These are phyloP conservation scores for Aquatica leii DNA, from an alignment of 2,888 invertebrate genomes.

Conservation along the genomic window DNA sequence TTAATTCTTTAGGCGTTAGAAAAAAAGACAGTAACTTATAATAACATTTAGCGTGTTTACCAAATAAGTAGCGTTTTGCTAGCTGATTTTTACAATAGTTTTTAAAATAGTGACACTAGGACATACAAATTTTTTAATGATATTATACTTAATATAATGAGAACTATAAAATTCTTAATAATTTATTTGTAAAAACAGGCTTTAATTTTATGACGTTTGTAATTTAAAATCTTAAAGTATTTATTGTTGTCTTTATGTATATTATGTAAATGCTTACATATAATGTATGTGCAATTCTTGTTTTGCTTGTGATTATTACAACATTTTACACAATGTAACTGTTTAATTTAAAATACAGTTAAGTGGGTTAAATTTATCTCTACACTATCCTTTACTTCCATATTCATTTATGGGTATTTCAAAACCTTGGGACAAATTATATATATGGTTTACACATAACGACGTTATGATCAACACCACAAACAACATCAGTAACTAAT, in stretches of 20 bases:
- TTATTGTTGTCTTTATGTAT: constrained; percentile 38
- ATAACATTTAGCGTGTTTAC: no score
- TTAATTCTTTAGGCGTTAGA: constrained; percentile 15
- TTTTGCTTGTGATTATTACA: constrained; percentile 35
- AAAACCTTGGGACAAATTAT: no score
- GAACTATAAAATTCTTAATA: constrained; percentile 18
- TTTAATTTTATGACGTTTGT: constrained; percentile 23
- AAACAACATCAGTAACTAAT: constrained; percentile 74
- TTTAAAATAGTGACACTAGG: constrained; percentile 16
- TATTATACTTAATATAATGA: constrained; percentile 11
- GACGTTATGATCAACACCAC: constrained; percentile 88
- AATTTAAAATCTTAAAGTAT: constrained; percentile 19
- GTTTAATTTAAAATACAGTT: no score
- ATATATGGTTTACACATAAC: constrained; percentile 79
- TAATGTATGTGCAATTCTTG: constrained; percentile 40
- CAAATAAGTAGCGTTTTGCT: no score
- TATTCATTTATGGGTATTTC: no score
- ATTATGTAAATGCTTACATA: constrained; percentile 42
- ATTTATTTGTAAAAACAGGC: constrained; percentile 30
- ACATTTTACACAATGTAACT: no score
- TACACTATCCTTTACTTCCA: no score
- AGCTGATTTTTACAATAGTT: constrained; percentile 13
- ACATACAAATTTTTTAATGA: constrained; percentile 16
- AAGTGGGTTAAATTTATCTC: no score
- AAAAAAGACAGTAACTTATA: constrained; percentile 23